A percentile compares a stretch with the other conserved stretches of the same genome.
These are phyloP conservation scores for Aramus guarauna DNA, from an alignment of 2,113 vertebrate genomes.

Conservation along the genomic window DNA sequence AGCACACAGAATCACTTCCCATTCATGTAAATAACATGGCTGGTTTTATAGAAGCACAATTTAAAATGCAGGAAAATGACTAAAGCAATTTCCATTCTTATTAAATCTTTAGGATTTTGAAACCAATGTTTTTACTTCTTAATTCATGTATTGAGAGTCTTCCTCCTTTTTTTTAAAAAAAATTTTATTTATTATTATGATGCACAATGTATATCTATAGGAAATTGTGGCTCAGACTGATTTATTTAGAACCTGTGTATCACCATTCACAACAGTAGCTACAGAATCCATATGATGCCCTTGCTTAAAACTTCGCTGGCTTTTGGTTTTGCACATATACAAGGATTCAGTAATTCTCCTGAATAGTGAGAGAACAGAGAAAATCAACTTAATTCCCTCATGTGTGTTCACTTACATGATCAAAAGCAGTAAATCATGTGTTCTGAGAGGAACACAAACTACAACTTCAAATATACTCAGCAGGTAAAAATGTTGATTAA, in stretches of 20 bases:
- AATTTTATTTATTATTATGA: neutral
- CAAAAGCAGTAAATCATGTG: neutral
- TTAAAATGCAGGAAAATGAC: neutral
- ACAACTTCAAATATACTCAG: neutral
- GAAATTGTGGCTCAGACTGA: neutral
- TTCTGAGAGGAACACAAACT: neutral
- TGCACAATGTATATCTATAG: fast-evolving
- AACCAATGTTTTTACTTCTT: neutral
- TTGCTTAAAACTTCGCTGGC: neutral
- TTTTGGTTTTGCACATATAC: neutral
- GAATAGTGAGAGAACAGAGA: neutral
- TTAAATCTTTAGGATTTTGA: neutral
- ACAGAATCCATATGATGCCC: neutral
- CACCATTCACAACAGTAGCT: neutral
- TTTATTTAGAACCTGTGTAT: neutral
- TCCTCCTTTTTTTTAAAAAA: neutral
- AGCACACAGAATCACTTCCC: neutral
- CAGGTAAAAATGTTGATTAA: neutral
- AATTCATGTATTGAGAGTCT: neutral
- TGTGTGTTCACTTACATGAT: neutral
- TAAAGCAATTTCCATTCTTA: neutral
- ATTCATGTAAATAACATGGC: neutral
- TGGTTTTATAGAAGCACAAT: neutral
- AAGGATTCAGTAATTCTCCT: neutral
- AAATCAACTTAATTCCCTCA: neutral